phyloP scores from a whole-genome alignment of 2,888 invertebrate genomes.

The Lepidocyrtoides sp. region DNA sequence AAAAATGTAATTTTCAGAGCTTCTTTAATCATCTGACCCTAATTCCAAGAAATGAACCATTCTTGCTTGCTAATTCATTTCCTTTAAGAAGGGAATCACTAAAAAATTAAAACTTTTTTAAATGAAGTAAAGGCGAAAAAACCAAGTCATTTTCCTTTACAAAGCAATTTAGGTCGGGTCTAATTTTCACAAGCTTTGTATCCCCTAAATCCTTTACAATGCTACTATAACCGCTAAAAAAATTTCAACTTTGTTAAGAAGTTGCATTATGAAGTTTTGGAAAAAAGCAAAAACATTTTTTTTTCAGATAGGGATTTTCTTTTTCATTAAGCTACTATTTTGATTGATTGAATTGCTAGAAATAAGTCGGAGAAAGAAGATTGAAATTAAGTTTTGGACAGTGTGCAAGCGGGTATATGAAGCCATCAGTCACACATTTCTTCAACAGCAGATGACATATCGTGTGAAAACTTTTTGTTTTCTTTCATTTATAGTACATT shows the following conservation, averaged over 20 bases:
- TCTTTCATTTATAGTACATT: no score
- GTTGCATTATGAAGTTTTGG: neutral
- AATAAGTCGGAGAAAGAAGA: neutral
- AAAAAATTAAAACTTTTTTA: neutral
- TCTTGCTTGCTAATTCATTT: neutral
- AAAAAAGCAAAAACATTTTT: neutral
- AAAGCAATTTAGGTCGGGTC: no score
- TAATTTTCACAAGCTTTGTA: no score
- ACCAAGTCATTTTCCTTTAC: no score
- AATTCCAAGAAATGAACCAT: neutral
- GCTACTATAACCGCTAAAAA: no score
- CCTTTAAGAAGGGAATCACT: neutral
- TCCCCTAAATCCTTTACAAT: no score
- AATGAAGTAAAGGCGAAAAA: neutral
- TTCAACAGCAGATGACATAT: neutral
- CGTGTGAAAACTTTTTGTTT: no score
- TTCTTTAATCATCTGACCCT: slow-evolving; percentile 11
- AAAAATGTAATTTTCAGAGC: slow-evolving; percentile 7
- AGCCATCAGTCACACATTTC: neutral
- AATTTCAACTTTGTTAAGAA: neutral
- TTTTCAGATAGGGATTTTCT: neutral
- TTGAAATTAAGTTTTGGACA: neutral
- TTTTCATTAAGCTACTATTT: neutral
- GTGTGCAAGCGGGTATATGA: neutral
- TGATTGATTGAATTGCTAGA: neutral